Conservation (phyloP, 2,797 vertebrate genomes). For the Cephalopachus bancanus region DNA sequence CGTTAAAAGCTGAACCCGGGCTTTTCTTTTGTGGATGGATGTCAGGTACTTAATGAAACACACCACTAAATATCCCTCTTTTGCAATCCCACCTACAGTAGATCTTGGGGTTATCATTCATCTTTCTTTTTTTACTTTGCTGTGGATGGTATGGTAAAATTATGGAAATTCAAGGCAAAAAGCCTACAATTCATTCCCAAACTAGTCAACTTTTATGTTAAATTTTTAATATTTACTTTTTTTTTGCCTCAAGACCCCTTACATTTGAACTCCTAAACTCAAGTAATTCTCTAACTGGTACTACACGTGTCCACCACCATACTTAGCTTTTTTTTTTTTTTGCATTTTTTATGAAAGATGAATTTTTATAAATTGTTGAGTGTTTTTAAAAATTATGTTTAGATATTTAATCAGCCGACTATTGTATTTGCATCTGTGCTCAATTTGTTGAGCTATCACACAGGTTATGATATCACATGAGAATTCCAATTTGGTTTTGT, state of each 20-base stretch:
- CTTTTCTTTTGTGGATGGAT: neutral
- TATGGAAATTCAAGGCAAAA: neutral
- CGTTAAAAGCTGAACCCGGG: neutral
- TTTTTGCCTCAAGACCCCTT: neutral
- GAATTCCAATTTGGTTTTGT: neutral
- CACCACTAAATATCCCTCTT: neutral
- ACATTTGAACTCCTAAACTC: no score
- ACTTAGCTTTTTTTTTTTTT: no score
- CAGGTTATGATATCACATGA: neutral
- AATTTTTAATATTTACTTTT: neutral
- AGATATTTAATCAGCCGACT: neutral
- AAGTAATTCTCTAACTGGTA: no score
- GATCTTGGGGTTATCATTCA: neutral
- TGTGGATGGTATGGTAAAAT: neutral
- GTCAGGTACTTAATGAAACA: neutral
- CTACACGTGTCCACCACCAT: no score
- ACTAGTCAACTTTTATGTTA: neutral
- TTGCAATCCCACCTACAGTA: neutral
- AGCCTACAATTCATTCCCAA: neutral
- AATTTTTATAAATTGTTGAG: neutral
- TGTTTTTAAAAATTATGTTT: neutral
- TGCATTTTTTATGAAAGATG: neutral
- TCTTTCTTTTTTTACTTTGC: constrained; percentile 1
- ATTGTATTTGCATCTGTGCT: neutral
- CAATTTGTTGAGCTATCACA: neutral